A percentile compares a stretch with the other conserved stretches of the same genome.
These are phyloP conservation scores for Xenotilapia longispinis DNA, from an alignment of 2,113 vertebrate genomes.

Conservation along the genomic window DNA sequence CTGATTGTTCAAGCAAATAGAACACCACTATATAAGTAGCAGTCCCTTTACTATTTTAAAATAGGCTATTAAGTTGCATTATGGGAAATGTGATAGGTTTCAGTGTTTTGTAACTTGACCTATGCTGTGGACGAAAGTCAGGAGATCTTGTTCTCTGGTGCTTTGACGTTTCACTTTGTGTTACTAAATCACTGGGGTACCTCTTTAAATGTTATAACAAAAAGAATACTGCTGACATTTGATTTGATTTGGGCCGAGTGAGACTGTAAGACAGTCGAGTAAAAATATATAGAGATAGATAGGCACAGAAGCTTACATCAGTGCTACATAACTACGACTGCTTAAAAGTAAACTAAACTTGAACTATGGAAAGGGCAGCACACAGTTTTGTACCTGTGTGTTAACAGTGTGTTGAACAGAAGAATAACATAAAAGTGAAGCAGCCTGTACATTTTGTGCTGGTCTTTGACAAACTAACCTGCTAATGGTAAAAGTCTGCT, in stretches of 20 bases:
- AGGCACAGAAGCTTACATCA: conserved; percentile 2
- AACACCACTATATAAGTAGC: background rate
- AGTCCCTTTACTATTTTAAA: background rate
- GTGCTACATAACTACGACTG: background rate
- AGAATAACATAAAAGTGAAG: background rate
- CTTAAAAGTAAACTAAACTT: background rate
- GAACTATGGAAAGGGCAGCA: background rate
- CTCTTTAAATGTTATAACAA: background rate
- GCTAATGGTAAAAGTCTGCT: background rate
- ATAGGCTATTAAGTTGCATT: background rate
- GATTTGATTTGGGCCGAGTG: background rate
- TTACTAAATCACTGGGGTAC: background rate
- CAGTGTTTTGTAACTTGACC: background rate
- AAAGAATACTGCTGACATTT: background rate
- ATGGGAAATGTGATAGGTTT: background rate
- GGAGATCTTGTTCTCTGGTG: background rate
- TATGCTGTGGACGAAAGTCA: background rate
- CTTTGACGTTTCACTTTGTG: background rate
- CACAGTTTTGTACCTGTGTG: background rate
- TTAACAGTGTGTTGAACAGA: background rate
- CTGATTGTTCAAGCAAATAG: background rate
- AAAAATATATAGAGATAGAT: background rate
- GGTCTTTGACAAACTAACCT: background rate
- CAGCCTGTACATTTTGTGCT: background rate
- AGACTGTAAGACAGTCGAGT: background rate